Evolutionary conservation across 2,797 vertebrate genomes (phyloP), one percentile per base, ranked within the genome.

Genomic region (Tolypeutes matacus): DNA sequence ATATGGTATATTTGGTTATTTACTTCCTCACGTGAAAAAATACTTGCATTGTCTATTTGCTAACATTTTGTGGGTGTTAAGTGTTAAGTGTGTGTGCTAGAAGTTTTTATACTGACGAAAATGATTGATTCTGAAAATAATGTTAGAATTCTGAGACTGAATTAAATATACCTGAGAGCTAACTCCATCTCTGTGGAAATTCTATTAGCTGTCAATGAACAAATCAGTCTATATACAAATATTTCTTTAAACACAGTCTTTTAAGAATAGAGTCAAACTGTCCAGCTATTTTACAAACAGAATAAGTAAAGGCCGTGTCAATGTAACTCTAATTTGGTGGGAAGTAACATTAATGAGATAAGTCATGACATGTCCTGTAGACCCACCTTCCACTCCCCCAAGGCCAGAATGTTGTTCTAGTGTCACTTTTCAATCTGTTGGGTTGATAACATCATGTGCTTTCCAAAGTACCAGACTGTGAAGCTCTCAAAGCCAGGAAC

Each of bases 241-340:
- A 92, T 46, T 91, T 91, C 6, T 80, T 92, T 89, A 86, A 76
- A 86, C 9, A 93, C 1, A 87, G 15, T 3, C 42, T 91, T 88
- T 70, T 53, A 56, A 34, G 95, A 94, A 58, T 6, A 64, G 25
- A 12, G 9, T 85, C 65, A 69, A 76, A 67, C 14, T 21, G 69
- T 73, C 27, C 39, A 27, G 36, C 83, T 91, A 23, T 92, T 91
- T 94, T 42, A 60, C 9, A 56, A 85, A 73, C 2, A 36, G 27
- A 82, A 12, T 27, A 60, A 31, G 0, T 80, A 34, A 91, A 95
- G 60, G 6, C 5, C 36, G 3, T 91, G 80, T 78, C 31, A 46
- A 11, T 42, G 27, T 42, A 60, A 83, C 9, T 69, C 18, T 65
- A 70, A 20, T 62, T 89, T 42, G 73, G 20, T 23, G 27, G 64